Base-by-base conservation (phyloP, 1,140 invertebrate species). In the Drosophila kikkawai region DNA sequence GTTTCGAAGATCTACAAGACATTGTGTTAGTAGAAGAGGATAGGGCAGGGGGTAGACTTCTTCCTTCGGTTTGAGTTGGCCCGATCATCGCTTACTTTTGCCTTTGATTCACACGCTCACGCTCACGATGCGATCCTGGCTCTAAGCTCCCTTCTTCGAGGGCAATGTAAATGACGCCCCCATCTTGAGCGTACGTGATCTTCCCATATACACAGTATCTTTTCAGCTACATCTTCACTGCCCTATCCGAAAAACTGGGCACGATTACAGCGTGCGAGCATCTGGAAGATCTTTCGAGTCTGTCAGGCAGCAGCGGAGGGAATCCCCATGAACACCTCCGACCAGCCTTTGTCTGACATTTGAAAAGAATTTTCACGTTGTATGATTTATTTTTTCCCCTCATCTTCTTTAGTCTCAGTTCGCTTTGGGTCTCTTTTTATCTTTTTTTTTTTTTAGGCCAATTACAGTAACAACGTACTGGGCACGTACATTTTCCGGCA, bases 321-420 rank as follows among this genome's bases (percentile, higher is more conserved):
- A 55, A 42, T 68, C 66, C 34, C 48, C 51, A 26, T 36, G 12
- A 29, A 15, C 29, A 37, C 53, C 17, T 45, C 37, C 44, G 47
- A 44, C 65, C 36, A 56, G 59, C 61, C 73, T 74, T 66, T 70
- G 61, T 73, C 56, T 83, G 83, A 63, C 84, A 88, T 87, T 87
- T 87, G 84, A 87, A 87, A 85, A 87, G 84, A 87, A 87, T 87
- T 87, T 87, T 81, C 85, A 84, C 84, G 74, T 84, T 84, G 74
- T 83, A 66, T 59, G 64, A 79, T 64, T 78, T 67, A 66, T 76
- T 78, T 58, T 69, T 57, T 50, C 34, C 37, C 26, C 44, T 60
- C 68, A 55, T 63, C 69, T 60, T 76, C 56, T 67, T 82, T 66
- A 44, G 42, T 63, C 42, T 70, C 64, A 55, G 63, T 70, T 37